A percentile compares a stretch with the other conserved stretches of the same genome.
These are phyloP conservation scores for Autographa pulchrina DNA, from an alignment of 2,888 invertebrate species.

Conservation along the genomic window DNA sequence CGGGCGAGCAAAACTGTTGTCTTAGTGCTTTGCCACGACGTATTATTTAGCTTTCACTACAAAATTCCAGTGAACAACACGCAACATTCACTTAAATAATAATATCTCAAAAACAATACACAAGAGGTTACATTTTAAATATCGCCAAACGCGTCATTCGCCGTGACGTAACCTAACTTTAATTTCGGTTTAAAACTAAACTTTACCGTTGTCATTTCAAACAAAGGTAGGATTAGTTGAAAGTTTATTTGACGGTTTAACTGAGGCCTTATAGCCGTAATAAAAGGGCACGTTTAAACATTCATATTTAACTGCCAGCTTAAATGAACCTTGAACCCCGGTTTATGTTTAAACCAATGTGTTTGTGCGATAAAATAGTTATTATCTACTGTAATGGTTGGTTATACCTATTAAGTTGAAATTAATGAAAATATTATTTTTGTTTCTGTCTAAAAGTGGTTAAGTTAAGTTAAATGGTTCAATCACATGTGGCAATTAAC, in stretches of 20 bases:
- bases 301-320: slow-evolving; percentile 42
- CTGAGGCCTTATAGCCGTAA: slow-evolving; percentile 37
- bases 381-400: neutral
- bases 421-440: neutral
- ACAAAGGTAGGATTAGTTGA: slow-evolving; percentile 52
- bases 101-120: too few relatives aligned
- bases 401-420: neutral
- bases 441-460: neutral
- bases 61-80: too few relatives aligned
- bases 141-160: neutral
- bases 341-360: slow-evolving; percentile 5
- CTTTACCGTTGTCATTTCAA: slow-evolving; percentile 47
- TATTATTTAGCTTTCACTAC: too few relatives aligned
- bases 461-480: neutral
- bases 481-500: neutral
- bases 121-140: neutral
- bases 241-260: slow-evolving; percentile 35
- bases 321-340: slow-evolving; percentile 12
- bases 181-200: slow-evolving; percentile 29
- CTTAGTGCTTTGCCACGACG: too few relatives aligned
- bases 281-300: slow-evolving; percentile 39
- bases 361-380: neutral
- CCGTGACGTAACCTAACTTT: slow-evolving; percentile 37
- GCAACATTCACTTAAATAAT: too few relatives aligned
- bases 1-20: too few relatives aligned